Base-by-base conservation (phyloP, 2,797 vertebrate species). In the Tapirus indicus region DNA sequence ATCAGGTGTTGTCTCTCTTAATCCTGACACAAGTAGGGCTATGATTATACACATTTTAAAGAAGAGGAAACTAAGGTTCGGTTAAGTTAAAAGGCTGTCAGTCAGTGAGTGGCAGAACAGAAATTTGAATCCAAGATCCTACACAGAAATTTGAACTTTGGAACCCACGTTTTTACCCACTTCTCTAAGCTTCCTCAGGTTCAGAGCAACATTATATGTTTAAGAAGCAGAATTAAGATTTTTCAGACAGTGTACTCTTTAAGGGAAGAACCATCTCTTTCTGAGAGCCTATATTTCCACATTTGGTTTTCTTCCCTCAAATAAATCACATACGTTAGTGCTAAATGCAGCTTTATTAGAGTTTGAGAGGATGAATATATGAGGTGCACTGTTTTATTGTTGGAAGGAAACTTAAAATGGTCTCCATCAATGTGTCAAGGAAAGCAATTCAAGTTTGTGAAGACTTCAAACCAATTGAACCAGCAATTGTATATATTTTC, bases 221-320 rank as follows among this genome's bases (percentile, higher is more conserved):
- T 89, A 90, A 90, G 41, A 96, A 93, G 17, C 6, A 66, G 16
- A 96, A 79, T 5, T 72, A n/a, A 75, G 27, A 25, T 69, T 95
- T 88, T 82, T 94, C 23, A 93, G 60, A 64, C 17, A 85, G 23
- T 58, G 4, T 74, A 58, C 38, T 84, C 9, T 82, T 62, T 78
- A 64, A 71, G 38, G 82, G 10, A 54, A 52, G 49, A 52, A 52
- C 49, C 49, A 14, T 52, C 13, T 25, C 21, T 93, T 77, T 80
- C 62, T 29, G n/a, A 68, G 35, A 87, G 16, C 23, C 16, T 79
- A 1, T 92, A 88, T 85, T 93, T 91, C 52, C 21, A 75, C 18
- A 74, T 83, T 93, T 86, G 6, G 64, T 44, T 10, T 87, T 95
- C 35, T n/a, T 17, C 0, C 49, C 32, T 68, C 10, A 78, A 72